Conservation (phyloP, 2,888 invertebrate genomes). For the Pterobdella sp. region DNA sequence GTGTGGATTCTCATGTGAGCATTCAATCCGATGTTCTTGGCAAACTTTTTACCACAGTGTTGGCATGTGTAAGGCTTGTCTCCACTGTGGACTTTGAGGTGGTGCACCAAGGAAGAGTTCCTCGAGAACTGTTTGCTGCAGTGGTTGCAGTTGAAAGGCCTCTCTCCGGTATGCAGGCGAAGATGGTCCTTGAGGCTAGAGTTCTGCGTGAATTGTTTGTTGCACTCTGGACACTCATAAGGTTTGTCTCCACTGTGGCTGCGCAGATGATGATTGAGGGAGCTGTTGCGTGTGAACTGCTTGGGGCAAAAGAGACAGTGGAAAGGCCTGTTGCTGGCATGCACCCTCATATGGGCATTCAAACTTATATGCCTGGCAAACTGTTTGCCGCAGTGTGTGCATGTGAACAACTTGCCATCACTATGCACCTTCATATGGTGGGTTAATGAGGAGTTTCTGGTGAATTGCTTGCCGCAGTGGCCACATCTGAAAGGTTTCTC, state of each 20-base stretch:
- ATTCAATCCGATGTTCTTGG: constrained; percentile 29
- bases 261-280: constrained; percentile 24
- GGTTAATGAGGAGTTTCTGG: constrained; percentile 18
- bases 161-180: constrained; percentile 28
- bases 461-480: constrained; percentile 29
- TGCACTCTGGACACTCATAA: constrained; percentile 29
- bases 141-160: constrained; percentile 29
- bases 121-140: constrained; percentile 27
- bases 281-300: constrained; percentile 27
- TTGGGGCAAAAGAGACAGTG: constrained; percentile 29
- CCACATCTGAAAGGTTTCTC: constrained; percentile 26
- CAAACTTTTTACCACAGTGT: constrained; percentile 27
- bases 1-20: constrained; percentile 30
- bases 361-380: constrained; percentile 40
- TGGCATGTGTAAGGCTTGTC: constrained; percentile 28
- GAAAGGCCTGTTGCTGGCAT: constrained; percentile 24
- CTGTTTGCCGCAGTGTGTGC: constrained; percentile 40
- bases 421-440: constrained; percentile 41
- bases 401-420: constrained; percentile 38
- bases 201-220: constrained; percentile 29
- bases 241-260: constrained; percentile 30
- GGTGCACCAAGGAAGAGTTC: constrained; percentile 21
- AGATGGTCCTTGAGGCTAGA: constrained; percentile 28
- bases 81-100: constrained; percentile 25
- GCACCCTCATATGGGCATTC: constrained; percentile 28